Conservation (phyloP, 2,797 vertebrate species). For the Parauchenoglanis punctatus region DNA sequence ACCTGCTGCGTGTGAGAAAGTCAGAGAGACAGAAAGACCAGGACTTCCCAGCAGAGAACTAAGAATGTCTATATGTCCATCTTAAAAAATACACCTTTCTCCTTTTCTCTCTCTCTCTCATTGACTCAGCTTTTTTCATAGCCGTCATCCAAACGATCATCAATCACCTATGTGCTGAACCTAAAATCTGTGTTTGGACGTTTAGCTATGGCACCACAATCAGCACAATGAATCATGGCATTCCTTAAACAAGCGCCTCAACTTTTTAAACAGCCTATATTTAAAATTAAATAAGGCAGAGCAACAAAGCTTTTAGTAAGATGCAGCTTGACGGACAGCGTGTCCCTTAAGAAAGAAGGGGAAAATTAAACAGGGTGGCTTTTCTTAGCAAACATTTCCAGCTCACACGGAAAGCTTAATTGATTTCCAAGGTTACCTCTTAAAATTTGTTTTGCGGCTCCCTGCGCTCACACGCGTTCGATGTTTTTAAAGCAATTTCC, state of each 20-base stretch:
- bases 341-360: slow-evolving; percentile 7
- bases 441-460: slow-evolving; percentile 78
- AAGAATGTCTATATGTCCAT: not conserved
- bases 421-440: slow-evolving; percentile 80
- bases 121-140: not conserved
- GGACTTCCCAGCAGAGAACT: not conserved
- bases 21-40: slow-evolving; percentile 16
- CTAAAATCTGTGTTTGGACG: slow-evolving; percentile 81
- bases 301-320: slow-evolving; percentile 58
- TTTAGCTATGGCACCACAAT: slow-evolving; percentile 72
- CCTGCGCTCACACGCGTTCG: slow-evolving; percentile 54
- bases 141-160: slow-evolving; percentile 78
- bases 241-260: slow-evolving; percentile 80
- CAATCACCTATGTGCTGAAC: slow-evolving; percentile 80
- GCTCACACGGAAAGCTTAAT: slow-evolving; percentile 73
- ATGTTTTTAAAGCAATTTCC: slow-evolving; percentile 70
- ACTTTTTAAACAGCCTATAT: slow-evolving; percentile 79
- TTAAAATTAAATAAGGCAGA: slow-evolving; percentile 64
- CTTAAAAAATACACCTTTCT: not conserved
- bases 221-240: slow-evolving; percentile 74
- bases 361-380: slow-evolving; percentile 57
- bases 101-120: not conserved
- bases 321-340: not conserved
- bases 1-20: slow-evolving; percentile 65
- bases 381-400: slow-evolving; percentile 59